Conservation (phyloP, 2,113 vertebrate genomes). For the Prinia subflava region DNA sequence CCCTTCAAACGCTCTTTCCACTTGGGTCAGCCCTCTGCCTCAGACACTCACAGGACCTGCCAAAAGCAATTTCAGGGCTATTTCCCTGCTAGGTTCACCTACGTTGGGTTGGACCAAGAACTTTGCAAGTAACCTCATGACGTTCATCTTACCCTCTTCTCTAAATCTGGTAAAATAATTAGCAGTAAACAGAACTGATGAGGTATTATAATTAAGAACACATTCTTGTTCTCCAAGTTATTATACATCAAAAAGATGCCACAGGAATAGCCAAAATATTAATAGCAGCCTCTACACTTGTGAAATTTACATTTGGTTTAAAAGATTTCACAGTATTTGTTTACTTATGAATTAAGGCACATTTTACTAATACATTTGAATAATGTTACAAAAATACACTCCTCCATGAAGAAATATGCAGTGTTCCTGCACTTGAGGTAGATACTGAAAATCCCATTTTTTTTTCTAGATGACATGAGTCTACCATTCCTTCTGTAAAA, state of each 20-base stretch:
- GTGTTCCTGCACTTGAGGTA: not conserved
- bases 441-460: accelerated
- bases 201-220: not conserved
- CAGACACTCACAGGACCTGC: not conserved
- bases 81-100: not conserved
- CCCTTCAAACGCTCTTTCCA: not conserved
- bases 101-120: not conserved
- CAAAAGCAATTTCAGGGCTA: not conserved
- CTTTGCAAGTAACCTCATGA: not conserved
- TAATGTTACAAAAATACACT: not conserved
- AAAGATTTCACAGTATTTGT: not conserved
- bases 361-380: not conserved
- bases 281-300: not conserved
- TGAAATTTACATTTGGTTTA: not conserved
- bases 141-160: not conserved
- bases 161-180: not conserved
- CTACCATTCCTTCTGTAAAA: not conserved
- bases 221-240: not conserved
- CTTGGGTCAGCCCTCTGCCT: not conserved
- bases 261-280: not conserved
- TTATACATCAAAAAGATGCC: not conserved
- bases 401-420: not conserved
- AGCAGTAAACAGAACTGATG: not conserved
- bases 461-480: not conserved
- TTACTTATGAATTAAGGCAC: not conserved